Base-by-base conservation (phyloP, 2,797 vertebrate genomes). In the Thamnophis elegans region DNA sequence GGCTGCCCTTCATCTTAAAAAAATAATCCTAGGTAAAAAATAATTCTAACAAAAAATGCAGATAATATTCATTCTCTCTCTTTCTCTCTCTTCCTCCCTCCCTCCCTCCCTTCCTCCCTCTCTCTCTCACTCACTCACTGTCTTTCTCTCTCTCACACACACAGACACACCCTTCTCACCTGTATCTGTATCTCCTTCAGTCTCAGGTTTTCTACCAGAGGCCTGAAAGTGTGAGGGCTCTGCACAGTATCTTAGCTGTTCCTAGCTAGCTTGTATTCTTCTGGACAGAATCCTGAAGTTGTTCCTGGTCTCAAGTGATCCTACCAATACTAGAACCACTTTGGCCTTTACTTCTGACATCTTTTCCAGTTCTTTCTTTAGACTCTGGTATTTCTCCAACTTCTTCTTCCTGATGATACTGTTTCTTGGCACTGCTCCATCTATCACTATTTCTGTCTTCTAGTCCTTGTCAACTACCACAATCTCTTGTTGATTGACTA, bases 81-180 rank as follows among this genome's bases (percentile, higher is more conserved):
- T 16, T 3, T 5, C n/a, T n/a, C n/a, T n/a, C n/a, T n/a, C 20
- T 1, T 16, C 16, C 4, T 4, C 0, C 16, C 55, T 55, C 13
- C 2, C 56, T 18, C 56, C 2, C 10, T 54, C 53, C 54, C 53
- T 54, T 10, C 12, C 53, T 12, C 1, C 53, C 2, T 3, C 54
- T 4, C 14, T 60, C 22, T 25, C 2, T 56, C 56, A 1, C 0
- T 26, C 26, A 0, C 26, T 4, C 28, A 2, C 12, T 2, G 28
- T n/a, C 28, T 2, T 62, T 6, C 59, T 12, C 59, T 28, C 59
- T 28, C 28, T 26, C 59, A 26, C 25, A 60, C 25, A 26, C 59
- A 26, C 58, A 59, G 12, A 55, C 55, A 26, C 25, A 11, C 25
- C 7, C 58, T 59, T 59, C 58, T 10, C 58, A 59, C 58, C 58